phyloP scores from a whole-genome alignment of 2,888 invertebrate genomes.

The Liodrosophila aerea region DNA sequence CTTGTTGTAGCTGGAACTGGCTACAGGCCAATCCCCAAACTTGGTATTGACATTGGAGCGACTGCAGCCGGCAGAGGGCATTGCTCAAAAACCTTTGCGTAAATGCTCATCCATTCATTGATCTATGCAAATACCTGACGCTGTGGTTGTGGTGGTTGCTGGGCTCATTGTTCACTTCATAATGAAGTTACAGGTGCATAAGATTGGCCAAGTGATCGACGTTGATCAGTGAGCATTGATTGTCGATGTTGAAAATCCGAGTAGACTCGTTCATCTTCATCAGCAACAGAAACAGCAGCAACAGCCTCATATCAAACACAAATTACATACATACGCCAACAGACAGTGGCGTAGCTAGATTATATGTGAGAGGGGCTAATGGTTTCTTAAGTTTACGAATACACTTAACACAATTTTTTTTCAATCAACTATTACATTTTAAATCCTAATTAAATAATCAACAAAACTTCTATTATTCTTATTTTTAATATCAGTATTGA shows the following conservation, averaged over 20 bases:
- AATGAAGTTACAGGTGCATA: slow-evolving; percentile 36
- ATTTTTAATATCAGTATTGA: no score
- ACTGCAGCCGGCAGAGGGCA: slow-evolving; percentile 33
- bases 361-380: no score
- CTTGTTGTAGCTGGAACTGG: slow-evolving; percentile 9
- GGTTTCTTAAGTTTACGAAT: no score
- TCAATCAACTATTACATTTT: no score
- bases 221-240: not conserved
- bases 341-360: no score
- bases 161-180: slow-evolving; percentile 34
- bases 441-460: no score
- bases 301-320: slow-evolving; percentile 1
- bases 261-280: slow-evolving; percentile 44
- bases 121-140: slow-evolving; percentile 38
- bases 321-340: no score
- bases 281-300: slow-evolving; percentile 8
- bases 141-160: no score
- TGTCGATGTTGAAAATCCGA: slow-evolving; percentile 42
- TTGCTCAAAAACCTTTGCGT: slow-evolving; percentile 50
- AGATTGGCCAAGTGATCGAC: slow-evolving; percentile 55
- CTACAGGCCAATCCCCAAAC: slow-evolving; percentile 18
- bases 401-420: no score
- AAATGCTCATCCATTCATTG: slow-evolving; percentile 50
- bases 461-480: no score
- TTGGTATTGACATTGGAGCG: slow-evolving; percentile 54